Percentiles rank a stretch among this genome's conserved stretches.
These are phyloP conservation scores for Psittacula derbiana DNA, from an alignment of 2,797 vertebrate genomes.

Conservation along the genomic window DNA sequence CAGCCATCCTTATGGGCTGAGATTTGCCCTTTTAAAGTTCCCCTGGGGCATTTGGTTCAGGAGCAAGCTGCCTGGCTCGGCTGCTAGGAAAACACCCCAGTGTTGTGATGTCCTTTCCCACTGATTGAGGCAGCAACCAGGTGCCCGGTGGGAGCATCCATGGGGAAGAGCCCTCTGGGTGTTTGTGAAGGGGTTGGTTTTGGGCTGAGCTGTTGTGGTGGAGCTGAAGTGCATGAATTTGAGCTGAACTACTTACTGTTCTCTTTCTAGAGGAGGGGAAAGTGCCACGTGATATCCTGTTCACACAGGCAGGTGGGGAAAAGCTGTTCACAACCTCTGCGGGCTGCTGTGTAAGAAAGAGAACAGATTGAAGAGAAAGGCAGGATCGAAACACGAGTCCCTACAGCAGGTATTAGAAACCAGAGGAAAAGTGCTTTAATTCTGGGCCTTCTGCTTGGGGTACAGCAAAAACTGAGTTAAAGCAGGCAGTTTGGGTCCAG, in stretches of 20 bases:
- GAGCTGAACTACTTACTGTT: not conserved
- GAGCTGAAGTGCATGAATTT: rapidly evolving
- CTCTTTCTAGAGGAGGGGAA: not conserved
- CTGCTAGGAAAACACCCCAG: rapidly evolving
- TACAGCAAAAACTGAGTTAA: not conserved
- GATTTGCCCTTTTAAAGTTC: not conserved
- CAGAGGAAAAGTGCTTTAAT: not conserved
- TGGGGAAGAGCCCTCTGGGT: not conserved
- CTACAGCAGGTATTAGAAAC: not conserved
- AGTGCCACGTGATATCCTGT: not conserved
- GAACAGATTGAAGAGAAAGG: not conserved
- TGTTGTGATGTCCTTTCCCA: not conserved
- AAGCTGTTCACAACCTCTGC: not conserved
- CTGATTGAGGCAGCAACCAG: not conserved
- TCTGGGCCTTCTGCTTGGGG: not conserved
- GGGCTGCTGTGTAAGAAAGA: no score
- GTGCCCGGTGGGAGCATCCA: rapidly evolving
- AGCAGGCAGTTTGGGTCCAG: not conserved
- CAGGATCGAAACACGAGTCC: rapidly evolving
- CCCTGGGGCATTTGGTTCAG: not conserved
- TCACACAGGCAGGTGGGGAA: not conserved
- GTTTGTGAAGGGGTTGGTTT: rapidly evolving
- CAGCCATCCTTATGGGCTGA: not conserved
- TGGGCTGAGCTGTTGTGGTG: not conserved
- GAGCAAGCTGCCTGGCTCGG: not conserved